A percentile compares a stretch with the other conserved stretches of the same genome.
Conservation (phyloP, 2,113 vertebrate genomes). For the Rhineura floridana region DNA sequence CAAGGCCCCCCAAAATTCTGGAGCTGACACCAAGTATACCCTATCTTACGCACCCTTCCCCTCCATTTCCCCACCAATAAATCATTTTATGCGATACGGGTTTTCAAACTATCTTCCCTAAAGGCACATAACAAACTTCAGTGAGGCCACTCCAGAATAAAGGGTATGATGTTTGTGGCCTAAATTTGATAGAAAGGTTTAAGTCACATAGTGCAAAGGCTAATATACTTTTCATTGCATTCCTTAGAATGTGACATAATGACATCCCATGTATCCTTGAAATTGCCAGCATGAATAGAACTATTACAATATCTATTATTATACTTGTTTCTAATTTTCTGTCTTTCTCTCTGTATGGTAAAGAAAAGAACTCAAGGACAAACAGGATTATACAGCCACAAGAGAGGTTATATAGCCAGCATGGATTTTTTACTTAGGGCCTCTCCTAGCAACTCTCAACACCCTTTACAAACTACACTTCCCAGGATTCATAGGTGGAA, state of each 20-base stretch:
- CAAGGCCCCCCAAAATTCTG: neutral
- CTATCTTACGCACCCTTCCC: neutral
- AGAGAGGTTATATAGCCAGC: too few relatives aligned
- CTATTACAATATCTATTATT: conserved; percentile 51
- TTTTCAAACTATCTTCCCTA: neutral
- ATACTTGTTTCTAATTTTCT: conserved; percentile 38
- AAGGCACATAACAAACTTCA: neutral
- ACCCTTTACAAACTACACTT: too few relatives aligned
- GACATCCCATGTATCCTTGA: conserved; percentile 26
- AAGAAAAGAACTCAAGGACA: conserved; percentile 33
- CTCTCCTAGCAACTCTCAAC: too few relatives aligned
- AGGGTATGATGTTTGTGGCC: neutral
- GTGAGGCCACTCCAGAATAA: neutral
- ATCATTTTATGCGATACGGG: neutral
- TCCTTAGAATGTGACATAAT: neutral
- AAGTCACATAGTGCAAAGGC: neutral
- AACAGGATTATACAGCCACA: too few relatives aligned
- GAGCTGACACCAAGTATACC: neutral
- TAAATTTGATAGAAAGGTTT: neutral
- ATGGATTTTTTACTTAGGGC: too few relatives aligned
- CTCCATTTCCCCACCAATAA: neutral
- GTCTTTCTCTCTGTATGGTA: conserved; percentile 36
- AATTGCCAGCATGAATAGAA: conserved; percentile 53
- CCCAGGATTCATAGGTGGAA: too few relatives aligned
- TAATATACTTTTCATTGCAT: neutral